phyloP scores from a whole-genome alignment of 2,888 invertebrate species.

The Deroplatys truncata region DNA sequence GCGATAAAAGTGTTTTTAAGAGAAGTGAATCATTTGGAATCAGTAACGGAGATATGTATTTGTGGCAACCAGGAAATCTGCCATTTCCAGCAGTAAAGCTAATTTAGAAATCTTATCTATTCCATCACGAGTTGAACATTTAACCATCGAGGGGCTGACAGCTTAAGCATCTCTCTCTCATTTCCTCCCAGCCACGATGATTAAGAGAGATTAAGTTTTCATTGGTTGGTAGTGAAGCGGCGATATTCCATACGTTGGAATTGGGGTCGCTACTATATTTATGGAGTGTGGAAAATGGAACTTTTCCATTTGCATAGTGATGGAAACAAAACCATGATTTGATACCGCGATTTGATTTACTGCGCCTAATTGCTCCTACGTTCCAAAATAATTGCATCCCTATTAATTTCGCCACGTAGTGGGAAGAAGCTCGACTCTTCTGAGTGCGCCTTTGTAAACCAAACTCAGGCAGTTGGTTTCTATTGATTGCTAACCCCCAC shows the following conservation, averaged over 20 bases:
- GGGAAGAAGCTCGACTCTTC: not conserved
- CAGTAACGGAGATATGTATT: not conserved
- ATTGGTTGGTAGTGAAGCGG: not conserved
- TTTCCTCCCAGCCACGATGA: not conserved
- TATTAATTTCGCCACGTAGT: not conserved
- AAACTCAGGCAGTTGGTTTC: not conserved
- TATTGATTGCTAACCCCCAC: not conserved
- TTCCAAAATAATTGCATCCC: not conserved
- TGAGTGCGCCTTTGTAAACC: not conserved
- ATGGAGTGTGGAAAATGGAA: not conserved
- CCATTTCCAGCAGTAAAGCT: not conserved
- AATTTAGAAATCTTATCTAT: not conserved
- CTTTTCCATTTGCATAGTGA: not conserved
- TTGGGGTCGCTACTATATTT: not conserved
- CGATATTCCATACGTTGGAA: not conserved
- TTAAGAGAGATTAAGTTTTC: not conserved
- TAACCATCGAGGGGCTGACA: not conserved
- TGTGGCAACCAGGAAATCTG: not conserved
- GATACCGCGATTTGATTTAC: not conserved
- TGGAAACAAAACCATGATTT: not conserved
- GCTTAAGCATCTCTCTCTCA: not conserved
- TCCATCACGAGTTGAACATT: not conserved
- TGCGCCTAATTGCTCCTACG: not conserved
- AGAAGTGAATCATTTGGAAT: not conserved
- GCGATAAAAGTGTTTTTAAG: not conserved